Conservation (phyloP, 2,113 vertebrate genomes). For the Dipodomys merriami region DNA sequence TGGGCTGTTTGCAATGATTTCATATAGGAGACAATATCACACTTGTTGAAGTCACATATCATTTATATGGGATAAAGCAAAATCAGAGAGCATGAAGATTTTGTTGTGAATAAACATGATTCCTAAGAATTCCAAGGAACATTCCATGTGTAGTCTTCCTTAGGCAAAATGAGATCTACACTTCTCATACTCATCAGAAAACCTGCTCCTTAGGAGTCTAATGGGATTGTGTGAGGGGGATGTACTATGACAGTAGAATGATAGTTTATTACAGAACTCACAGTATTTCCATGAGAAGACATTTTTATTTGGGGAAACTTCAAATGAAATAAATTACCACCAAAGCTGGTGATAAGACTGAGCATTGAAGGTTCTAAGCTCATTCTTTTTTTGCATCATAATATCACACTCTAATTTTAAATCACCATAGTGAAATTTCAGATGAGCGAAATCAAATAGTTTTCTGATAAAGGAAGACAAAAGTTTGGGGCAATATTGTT, state of each 20-base stretch:
- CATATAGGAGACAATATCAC: neutral
- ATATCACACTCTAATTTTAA: neutral
- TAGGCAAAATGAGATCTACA: neutral
- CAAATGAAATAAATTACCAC: neutral
- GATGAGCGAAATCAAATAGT: neutral
- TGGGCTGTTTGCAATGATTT: neutral
- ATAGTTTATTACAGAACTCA: neutral
- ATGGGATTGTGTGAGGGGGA: neutral
- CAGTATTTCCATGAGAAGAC: neutral
- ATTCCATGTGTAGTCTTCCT: neutral
- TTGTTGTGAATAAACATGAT: neutral
- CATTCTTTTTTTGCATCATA: neutral
- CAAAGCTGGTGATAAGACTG: neutral
- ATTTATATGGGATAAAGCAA: neutral
- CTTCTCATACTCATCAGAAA: neutral
- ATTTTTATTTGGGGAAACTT: neutral
- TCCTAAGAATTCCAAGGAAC: neutral
- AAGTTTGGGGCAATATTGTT: neutral
- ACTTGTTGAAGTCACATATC: neutral
- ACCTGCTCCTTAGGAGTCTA: neutral
- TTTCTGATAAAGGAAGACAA: neutral
- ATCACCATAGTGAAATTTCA: neutral
- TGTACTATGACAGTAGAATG: fast-evolving
- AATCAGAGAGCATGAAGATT: neutral
- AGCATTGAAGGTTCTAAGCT: neutral